A percentile compares a stretch with the other conserved stretches of the same genome.
These are phyloP conservation scores for Pseudorhombus dupliciocellatus DNA, from an alignment of 2,113 vertebrate genomes.

Conservation along the genomic window DNA sequence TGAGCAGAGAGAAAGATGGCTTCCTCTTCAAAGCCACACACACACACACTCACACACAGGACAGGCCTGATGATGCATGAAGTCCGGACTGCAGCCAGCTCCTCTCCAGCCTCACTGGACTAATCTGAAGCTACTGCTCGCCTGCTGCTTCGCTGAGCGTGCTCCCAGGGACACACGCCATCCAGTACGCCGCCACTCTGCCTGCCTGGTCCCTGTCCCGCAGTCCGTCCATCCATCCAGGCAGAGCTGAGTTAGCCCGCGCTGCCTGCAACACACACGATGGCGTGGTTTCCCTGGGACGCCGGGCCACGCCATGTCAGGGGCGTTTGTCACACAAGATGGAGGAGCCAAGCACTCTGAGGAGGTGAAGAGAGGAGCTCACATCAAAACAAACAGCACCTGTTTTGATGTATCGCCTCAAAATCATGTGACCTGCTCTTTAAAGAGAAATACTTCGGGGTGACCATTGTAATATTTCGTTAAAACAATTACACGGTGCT, in stretches of 20 bases:
- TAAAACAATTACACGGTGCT: too few species aligned
- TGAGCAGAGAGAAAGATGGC: slow-evolving; percentile 11
- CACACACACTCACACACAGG: slow-evolving; percentile 16
- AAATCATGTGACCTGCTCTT: too few species aligned
- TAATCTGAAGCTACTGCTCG: slow-evolving; percentile 76
- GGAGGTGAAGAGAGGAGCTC: slow-evolving; percentile 3
- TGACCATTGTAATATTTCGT: too few species aligned
- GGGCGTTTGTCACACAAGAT: slow-evolving; percentile 6
- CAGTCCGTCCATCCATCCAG: slow-evolving; percentile 19
- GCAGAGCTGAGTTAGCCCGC: not conserved
- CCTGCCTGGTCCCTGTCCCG: slow-evolving; percentile 2
- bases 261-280: slow-evolving; percentile 4
- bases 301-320: slow-evolving; percentile 40
- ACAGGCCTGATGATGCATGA: slow-evolving; percentile 67
- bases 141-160: slow-evolving; percentile 69
- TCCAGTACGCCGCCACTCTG: slow-evolving; percentile 4
- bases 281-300: slow-evolving; percentile 31
- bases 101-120: slow-evolving; percentile 58
- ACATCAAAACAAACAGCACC: not conserved
- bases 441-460: too few species aligned
- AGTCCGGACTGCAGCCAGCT: slow-evolving; percentile 73
- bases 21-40: slow-evolving; percentile 21
- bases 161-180: slow-evolving; percentile 39
- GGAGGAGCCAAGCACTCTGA: not conserved
- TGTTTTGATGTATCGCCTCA: too few species aligned